These are phyloP conservation scores for Drosophila burlai DNA, from an alignment of 1,140 invertebrate genomes.

Conservation along the genomic window DNA sequence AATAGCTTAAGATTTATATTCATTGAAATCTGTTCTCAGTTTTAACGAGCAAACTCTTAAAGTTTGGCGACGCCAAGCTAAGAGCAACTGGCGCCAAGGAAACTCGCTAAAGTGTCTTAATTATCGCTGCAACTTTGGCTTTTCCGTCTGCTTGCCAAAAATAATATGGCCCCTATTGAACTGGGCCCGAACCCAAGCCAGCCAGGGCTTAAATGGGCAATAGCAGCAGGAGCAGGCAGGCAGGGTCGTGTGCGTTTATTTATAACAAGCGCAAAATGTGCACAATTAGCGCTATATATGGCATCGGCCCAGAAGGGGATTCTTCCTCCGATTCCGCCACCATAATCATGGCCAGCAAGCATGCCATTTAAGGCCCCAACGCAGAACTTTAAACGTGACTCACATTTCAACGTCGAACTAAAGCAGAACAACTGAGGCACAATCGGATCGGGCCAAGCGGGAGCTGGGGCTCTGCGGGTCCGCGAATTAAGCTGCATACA, in stretches of 20 bases:
- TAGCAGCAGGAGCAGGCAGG: constrained; percentile 24
- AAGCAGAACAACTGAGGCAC: constrained; percentile 21
- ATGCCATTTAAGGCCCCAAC: constrained; percentile 66
- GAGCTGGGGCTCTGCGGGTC: constrained; percentile 4
- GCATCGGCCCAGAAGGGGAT: constrained; percentile 29
- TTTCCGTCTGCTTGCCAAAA: constrained; percentile 32
- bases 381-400: constrained; percentile 77
- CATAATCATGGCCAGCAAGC: constrained; percentile 43
- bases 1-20: not conserved
- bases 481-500: constrained; percentile 73
- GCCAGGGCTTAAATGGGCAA: constrained; percentile 11
- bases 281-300: constrained; percentile 81
- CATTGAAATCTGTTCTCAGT: not conserved
- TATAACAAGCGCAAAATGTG: constrained; percentile 79
- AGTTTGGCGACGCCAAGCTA: constrained; percentile 35
- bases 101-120: constrained; percentile 57
- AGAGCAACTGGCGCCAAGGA: constrained; percentile 36
- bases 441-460: constrained; percentile 7
- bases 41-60: constrained; percentile 17
- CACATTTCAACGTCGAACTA: constrained; percentile 60
- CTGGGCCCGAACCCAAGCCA: constrained; percentile 3
- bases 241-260: constrained; percentile 62
- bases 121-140: constrained; percentile 34
- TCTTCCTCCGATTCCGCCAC: constrained; percentile 17
- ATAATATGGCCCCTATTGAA: constrained; percentile 23